These are phyloP conservation scores for Torymus auratus DNA, from an alignment of 2,888 invertebrate species.

Conservation along the genomic window DNA sequence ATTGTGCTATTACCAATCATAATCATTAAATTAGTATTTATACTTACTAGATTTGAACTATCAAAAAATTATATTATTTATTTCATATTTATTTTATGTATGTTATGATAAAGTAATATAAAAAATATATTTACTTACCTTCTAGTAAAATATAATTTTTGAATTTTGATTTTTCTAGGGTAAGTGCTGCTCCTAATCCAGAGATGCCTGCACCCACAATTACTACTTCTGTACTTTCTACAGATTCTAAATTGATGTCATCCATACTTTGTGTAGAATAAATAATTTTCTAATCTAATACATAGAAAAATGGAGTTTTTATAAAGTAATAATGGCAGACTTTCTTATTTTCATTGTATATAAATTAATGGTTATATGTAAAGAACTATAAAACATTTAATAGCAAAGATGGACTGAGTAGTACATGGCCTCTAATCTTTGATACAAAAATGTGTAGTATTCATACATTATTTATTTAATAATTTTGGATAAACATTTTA, in stretches of 20 bases:
- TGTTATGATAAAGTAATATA: constrained; percentile 11
- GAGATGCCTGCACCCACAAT: constrained; percentile 82
- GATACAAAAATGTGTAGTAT: not conserved
- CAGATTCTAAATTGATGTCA: not conserved
- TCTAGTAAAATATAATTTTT: constrained; percentile 79
- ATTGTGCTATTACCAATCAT: constrained; percentile 72
- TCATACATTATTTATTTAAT: constrained; percentile 25
- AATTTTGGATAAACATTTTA: constrained; percentile 8
- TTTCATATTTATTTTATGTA: not conserved
- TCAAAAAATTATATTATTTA: not conserved
- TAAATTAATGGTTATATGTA: too few relatives aligned
- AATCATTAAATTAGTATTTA: constrained; percentile 7
- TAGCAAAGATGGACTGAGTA: too few relatives aligned
- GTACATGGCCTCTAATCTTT: too few relatives aligned
- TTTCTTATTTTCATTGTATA: too few relatives aligned
- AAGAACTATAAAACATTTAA: too few relatives aligned
- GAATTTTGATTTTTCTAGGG: constrained; percentile 76
- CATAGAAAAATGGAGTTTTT: too few relatives aligned
- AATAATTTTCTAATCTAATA: not conserved
- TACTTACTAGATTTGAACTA: not conserved
- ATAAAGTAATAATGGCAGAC: too few relatives aligned
- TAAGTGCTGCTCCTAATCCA: constrained; percentile 80
- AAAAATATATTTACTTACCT: constrained; percentile 73
- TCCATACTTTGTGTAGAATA: constrained; percentile 28
- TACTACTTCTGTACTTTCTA: constrained; percentile 43